phyloP scores from a whole-genome alignment of 2,888 invertebrate species.

The Ceramica pisi region DNA sequence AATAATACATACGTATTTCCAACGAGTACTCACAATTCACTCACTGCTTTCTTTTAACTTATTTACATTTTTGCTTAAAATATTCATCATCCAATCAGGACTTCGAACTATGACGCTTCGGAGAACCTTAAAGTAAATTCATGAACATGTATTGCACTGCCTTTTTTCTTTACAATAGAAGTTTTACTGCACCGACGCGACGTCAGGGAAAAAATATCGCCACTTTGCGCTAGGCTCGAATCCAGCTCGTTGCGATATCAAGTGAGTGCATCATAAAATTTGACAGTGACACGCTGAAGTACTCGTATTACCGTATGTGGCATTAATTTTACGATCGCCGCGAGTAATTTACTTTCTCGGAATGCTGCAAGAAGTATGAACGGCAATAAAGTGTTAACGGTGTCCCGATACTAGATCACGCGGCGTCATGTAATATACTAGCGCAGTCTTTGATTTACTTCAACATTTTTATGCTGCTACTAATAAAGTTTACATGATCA shows the following conservation, averaged over 20 bases:
- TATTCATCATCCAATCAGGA: constrained; percentile 62
- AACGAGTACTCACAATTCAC: constrained; percentile 71
- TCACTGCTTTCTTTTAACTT: constrained; percentile 57
- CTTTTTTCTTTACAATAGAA: constrained; percentile 44
- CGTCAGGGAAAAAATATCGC: constrained; percentile 55
- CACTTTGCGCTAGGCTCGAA: constrained; percentile 45
- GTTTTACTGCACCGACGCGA: constrained; percentile 24
- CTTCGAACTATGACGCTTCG: constrained; percentile 41
- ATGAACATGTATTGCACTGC: constrained; percentile 24
- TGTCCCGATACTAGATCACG: constrained; percentile 79
- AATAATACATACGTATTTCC: constrained; percentile 79
- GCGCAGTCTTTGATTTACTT: constrained; percentile 83
- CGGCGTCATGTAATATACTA: constrained; percentile 70
- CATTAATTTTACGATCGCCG: constrained; percentile 87
- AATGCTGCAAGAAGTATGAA: constrained; percentile 86
- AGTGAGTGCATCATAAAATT: constrained; percentile 86
- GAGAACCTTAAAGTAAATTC: constrained; percentile 42
- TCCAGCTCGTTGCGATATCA: constrained; percentile 74
- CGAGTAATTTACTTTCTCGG: constrained; percentile 88
- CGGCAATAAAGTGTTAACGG: constrained; percentile 86
- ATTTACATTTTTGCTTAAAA: constrained; percentile 65
- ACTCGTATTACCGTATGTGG: constrained; percentile 86
- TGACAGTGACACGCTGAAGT: constrained; percentile 84
- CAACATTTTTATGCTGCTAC: constrained; percentile 83
- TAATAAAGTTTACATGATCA: constrained; percentile 88